Evolutionary conservation across 2,888 invertebrate species (phyloP), one percentile per base, ranked within the genome.

Genomic region (Temnothorax rugatulus): DNA sequence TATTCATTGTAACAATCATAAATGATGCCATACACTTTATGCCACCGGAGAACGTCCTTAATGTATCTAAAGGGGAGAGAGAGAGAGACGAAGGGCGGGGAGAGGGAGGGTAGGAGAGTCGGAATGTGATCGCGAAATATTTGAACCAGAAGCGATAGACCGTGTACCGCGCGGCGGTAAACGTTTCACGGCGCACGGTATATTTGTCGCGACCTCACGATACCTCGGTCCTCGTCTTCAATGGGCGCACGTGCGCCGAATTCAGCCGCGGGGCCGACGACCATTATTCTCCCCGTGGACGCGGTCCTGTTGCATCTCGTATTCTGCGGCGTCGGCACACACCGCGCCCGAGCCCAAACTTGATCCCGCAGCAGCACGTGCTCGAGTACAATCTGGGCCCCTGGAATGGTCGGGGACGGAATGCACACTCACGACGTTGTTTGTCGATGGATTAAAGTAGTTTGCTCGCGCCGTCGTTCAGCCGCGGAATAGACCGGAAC

Each of bases 231-330:
- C 41, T 18, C 69, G 88, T 84, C 87, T 84, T 90, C 83, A 87
- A 90, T 86, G 85, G 87, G 21, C 61, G 88, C 90, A 91, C 91
- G 90, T 91, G 90, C 85, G 44, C 59, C 75, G 90, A 91, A 91
- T 91, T 90, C 88, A 75, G 34, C 64, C 47, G 71, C 25, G 38
- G 38, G 64, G 75, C 71, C 71, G 74, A 69, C 71, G 38, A 38
- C 86, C 86, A 90, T 90, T 90, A 90, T 90, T 90, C 88, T 89
- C 86, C 47, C 61, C 77, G 79, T 66, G 79, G 88, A 90, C 89
- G 90, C 86, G 88, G 89, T 92, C 92, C 92, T 91, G 91, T 91
- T 91, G 92, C 92, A 92, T 91, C 91, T 89, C 88, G 88, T 85
- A 90, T 91, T 90, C 88, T 88, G 79, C 64, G 47, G 54, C 68